phyloP scores from a whole-genome alignment of 2,113 vertebrate genomes.

The Pica pica region DNA sequence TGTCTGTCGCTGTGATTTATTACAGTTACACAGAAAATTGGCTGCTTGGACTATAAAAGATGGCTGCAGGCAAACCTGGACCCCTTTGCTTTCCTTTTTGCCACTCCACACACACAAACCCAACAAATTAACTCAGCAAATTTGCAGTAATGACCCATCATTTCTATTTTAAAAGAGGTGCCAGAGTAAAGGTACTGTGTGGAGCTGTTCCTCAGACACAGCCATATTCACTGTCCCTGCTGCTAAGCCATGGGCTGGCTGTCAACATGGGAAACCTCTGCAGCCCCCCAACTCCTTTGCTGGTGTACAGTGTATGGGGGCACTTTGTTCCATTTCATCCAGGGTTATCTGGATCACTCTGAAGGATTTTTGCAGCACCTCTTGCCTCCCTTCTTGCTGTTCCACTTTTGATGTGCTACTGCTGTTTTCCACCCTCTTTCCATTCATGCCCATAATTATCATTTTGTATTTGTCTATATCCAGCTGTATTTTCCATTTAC shows the following conservation, averaged over 20 bases:
- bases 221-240: neutral
- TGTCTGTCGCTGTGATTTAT: neutral
- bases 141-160: neutral
- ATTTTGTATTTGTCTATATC: neutral
- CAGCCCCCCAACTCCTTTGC: neutral
- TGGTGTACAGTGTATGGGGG: neutral
- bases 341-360: neutral
- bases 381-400: neutral
- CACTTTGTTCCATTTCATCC: neutral
- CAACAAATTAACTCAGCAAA: neutral
- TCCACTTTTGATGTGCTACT: neutral
- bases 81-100: neutral
- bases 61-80: neutral
- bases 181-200: neutral
- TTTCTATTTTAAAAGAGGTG: neutral
- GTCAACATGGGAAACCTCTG: neutral
- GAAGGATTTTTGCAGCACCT: neutral
- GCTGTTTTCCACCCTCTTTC: neutral
- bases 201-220: neutral
- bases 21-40: slow-evolving; percentile 1
- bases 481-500: neutral
- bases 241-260: neutral
- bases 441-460: neutral
- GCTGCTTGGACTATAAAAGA: slow-evolving; percentile 12
- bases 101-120: neutral